A percentile compares a stretch with the other conserved stretches of the same genome.
phyloP scores from a whole-genome alignment of 2,113 vertebrate genomes.

The Eulacestoma nigropectus region DNA sequence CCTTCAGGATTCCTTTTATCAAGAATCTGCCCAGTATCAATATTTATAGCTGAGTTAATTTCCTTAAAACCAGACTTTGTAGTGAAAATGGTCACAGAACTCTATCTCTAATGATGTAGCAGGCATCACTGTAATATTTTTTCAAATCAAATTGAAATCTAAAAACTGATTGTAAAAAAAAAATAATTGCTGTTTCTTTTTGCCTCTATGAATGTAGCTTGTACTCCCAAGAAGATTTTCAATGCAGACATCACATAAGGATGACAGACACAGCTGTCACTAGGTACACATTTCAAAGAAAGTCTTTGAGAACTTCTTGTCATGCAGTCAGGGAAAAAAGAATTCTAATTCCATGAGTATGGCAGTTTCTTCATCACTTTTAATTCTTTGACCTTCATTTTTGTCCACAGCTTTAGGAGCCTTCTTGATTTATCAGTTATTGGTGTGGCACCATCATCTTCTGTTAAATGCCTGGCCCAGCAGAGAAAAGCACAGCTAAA shows the following conservation, averaged over 20 bases:
- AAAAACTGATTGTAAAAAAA: not conserved
- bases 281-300: not conserved
- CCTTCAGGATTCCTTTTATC: not conserved
- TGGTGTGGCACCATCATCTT: not conserved
- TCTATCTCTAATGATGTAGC: not conserved
- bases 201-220: not conserved
- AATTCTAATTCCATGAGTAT: not conserved
- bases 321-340: not conserved
- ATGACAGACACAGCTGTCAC: not conserved
- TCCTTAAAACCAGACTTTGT: not conserved
- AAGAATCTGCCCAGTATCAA: not conserved
- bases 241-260: not conserved
- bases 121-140: not conserved
- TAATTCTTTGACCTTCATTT: not conserved
- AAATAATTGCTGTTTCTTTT: not conserved
- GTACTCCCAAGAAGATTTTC: not conserved
- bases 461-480: not conserved
- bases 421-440: not conserved
- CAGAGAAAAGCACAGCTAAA: not conserved
- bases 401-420: not conserved
- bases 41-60: not conserved
- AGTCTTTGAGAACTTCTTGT: not conserved
- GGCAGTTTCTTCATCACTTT: not conserved
- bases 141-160: not conserved
- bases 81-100: not conserved